Conservation (phyloP, 2,113 vertebrate genomes). For the Perca schrenkii region DNA sequence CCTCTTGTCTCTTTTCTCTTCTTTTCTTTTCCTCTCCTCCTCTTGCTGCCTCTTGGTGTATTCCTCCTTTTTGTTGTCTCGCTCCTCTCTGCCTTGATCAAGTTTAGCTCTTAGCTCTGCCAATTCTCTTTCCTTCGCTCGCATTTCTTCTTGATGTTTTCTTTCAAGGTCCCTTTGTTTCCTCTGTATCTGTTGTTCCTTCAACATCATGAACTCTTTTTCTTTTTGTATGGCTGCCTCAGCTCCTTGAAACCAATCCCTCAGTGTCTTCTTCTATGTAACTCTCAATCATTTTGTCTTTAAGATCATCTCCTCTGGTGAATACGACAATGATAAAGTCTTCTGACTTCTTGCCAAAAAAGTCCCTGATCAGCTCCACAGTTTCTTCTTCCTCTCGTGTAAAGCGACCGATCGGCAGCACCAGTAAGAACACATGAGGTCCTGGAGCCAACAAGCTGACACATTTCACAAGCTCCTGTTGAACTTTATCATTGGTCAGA, state of each 20-base stretch:
- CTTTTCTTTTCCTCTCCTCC: too few species aligned
- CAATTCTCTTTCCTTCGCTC: background rate
- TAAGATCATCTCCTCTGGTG: slow-evolving; percentile 64
- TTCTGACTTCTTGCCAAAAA: slow-evolving; percentile 63
- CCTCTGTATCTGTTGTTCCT: slow-evolving; percentile 49
- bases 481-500: background rate
- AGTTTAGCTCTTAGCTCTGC: background rate
- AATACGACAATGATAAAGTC: slow-evolving; percentile 61
- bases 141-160: background rate
- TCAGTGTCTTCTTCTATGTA: background rate
- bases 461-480: slow-evolving; percentile 54
- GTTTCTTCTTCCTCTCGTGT: slow-evolving; percentile 64
- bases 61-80: background rate
- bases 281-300: background rate
- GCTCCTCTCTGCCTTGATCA: background rate
- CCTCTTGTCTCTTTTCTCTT: too few species aligned
- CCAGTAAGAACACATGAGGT: slow-evolving; percentile 71
- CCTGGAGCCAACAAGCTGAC: slow-evolving; percentile 61
- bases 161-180: slow-evolving; percentile 11
- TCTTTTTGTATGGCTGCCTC: slow-evolving; percentile 49
- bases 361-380: slow-evolving; percentile 42
- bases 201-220: slow-evolving; percentile 45
- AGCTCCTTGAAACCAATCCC: slow-evolving; percentile 31
- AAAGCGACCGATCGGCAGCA: slow-evolving; percentile 62
- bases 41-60: background rate